Conservation (phyloP, 2,797 vertebrate species). For the Pseudochirops cupreus region DNA sequence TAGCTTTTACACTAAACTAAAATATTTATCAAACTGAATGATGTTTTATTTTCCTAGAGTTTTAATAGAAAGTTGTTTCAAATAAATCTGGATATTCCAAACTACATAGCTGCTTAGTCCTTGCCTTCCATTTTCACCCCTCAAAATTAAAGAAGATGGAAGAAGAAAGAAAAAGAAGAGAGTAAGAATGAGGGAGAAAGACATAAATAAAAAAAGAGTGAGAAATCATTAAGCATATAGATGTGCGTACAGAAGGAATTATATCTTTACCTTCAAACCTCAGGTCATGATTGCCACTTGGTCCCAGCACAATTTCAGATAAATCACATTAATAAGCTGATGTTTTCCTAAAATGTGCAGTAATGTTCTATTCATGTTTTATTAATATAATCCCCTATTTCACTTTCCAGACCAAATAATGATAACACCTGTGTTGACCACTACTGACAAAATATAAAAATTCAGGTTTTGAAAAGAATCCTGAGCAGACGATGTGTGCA, state of each 20-base stretch:
- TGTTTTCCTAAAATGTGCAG: background rate
- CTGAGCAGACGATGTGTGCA: background rate
- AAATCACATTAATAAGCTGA: background rate
- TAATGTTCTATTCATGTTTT: background rate
- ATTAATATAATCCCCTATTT: background rate
- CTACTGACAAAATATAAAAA: background rate
- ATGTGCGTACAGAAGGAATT: background rate
- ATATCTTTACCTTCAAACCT: background rate
- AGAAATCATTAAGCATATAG: background rate
- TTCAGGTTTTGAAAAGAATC: background rate
- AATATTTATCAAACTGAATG: background rate
- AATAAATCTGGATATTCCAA: background rate
- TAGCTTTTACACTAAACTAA: background rate
- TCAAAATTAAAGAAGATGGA: background rate
- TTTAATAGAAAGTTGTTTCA: background rate
- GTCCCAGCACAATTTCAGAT: background rate
- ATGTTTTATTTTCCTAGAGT: background rate
- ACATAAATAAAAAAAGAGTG: background rate
- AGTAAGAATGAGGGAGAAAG: background rate
- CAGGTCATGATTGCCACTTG: too few relatives aligned
- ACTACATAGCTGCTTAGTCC: background rate
- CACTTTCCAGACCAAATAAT: background rate
- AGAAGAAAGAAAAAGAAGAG: background rate
- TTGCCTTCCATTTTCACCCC: background rate
- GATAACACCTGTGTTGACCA: background rate